Evolutionary conservation across 2,797 vertebrate genomes (phyloP), one percentile per base, ranked within the genome.

Genomic region (Otolemur crassicaudatus): DNA sequence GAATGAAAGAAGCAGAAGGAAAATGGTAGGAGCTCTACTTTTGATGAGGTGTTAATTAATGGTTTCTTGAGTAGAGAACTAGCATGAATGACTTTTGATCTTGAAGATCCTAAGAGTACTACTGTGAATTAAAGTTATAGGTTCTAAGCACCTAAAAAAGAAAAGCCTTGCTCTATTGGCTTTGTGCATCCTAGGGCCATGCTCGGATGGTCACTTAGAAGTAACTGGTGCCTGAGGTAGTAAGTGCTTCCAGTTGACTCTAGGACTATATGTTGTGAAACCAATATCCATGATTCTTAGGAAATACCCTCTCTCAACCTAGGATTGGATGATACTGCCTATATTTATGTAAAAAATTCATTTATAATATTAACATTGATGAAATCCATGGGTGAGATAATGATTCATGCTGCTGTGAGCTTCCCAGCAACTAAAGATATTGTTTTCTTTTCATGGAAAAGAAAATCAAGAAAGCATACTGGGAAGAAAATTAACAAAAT

Each of bases 21-120:
- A 79, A 80, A 60, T 80, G 22, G 25, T 75, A 89, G 56, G 77
- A 80, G 81, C 58, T 70, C 27, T 73, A 29, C 72, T 58, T 91
- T 34, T 75, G 61, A 46, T 93, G 61, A 95, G 29, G 60, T 93
- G 77, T 83, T 93, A 81, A 88, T 91, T 82, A 79, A 65, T 43
- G 70, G 84, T 56, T 97, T 89, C 43, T 76, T 16, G n/a, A 53
- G 3, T 1, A 58, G 40, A 89, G 46, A 89, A 60, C 83, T 19
- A 70, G 40, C 58, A 58, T 17, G 19, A 12, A 43, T n/a, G 88
- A 25, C 56, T 94, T 94, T 89, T 93, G 60, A 90, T 92, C 65
- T 76, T 72, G 67, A 60, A 60, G 61, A 69, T 91, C 12, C 31
- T 37, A 69, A 61, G 63, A 70, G 37, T 1, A 49, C 34, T 34